A percentile compares a stretch with the other conserved stretches of the same genome.
These are phyloP conservation scores for Periplaneta americana DNA, from an alignment of 1,140 invertebrate genomes.

Conservation along the genomic window DNA sequence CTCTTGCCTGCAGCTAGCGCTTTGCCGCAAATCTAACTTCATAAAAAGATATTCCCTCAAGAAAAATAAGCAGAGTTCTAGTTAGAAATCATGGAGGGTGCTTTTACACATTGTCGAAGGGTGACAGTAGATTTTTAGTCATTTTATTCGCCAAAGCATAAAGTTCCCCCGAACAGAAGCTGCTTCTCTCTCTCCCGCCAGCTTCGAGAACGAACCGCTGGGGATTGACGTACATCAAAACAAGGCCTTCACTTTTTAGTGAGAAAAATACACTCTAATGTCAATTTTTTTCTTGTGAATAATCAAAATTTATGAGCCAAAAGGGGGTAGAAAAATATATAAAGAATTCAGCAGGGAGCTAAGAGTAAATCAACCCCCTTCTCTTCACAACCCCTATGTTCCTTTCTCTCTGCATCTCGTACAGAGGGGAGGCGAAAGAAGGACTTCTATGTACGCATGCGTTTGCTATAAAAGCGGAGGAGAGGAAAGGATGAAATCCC, in stretches of 20 bases:
- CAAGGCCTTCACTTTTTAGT: not conserved
- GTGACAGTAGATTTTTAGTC: not conserved
- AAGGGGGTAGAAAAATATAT: not conserved
- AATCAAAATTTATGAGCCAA: not conserved
- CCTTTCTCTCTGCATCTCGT: not conserved
- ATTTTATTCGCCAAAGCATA: not conserved
- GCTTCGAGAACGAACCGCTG: not conserved
- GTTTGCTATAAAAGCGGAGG: not conserved
- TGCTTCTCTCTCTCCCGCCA: not conserved
- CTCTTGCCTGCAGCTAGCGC: not conserved
- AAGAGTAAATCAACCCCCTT: not conserved
- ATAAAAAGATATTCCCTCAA: not conserved
- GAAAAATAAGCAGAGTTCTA: not conserved
- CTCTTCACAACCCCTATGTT: not conserved
- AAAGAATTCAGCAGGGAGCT: not conserved
- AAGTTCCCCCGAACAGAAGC: not conserved
- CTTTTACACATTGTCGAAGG: not conserved
- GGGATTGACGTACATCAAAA: not conserved
- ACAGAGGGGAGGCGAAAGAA: not conserved
- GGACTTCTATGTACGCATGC: not conserved
- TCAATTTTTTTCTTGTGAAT: not conserved
- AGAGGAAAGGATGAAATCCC: not conserved
- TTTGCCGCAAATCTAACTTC: not conserved
- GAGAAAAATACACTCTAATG: not conserved
- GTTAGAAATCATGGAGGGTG: not conserved